Evolutionary conservation across 2,888 invertebrate genomes (phyloP).

Genomic region (Rhingia campestris): DNA sequence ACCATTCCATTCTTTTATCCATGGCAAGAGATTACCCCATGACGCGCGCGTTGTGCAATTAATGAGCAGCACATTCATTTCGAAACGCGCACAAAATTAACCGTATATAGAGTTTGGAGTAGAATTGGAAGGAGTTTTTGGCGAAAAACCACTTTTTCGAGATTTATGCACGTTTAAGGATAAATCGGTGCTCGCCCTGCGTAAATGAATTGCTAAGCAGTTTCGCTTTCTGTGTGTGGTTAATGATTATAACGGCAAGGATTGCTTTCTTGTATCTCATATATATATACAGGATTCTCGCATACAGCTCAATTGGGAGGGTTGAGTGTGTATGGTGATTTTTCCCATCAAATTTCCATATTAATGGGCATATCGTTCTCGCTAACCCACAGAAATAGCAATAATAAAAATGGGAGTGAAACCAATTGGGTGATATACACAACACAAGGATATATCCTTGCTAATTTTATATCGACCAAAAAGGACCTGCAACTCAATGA

Average conservation of each 20-base stretch:
- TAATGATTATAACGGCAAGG: slow-evolving; percentile 71
- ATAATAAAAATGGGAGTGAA: slow-evolving; percentile 74
- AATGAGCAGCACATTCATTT: slow-evolving; percentile 71
- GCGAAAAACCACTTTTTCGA: slow-evolving; percentile 67
- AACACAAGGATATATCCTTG: slow-evolving; percentile 32
- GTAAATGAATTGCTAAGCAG: slow-evolving; percentile 72
- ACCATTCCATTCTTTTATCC: slow-evolving; percentile 70
- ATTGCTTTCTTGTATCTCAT: slow-evolving; percentile 55
- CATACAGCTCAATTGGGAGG: slow-evolving; percentile 42
- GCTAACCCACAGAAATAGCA: slow-evolving; percentile 38
- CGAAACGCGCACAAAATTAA: slow-evolving; percentile 56
- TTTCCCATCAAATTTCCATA: slow-evolving; percentile 75
- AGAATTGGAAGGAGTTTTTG: slow-evolving; percentile 2
- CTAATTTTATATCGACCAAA: slow-evolving; percentile 68
- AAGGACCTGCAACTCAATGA: slow-evolving; percentile 50
- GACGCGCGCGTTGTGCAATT: slow-evolving; percentile 67
- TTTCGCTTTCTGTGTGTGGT: slow-evolving; percentile 61
- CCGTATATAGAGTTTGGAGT: slow-evolving; percentile 26
- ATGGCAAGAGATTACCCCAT: slow-evolving; percentile 42
- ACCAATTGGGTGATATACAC: slow-evolving; percentile 67
- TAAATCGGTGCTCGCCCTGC: slow-evolving; percentile 53
- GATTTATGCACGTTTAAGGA: slow-evolving; percentile 74
- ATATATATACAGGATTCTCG: slow-evolving; percentile 2
- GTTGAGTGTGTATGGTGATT: slow-evolving; percentile 60
- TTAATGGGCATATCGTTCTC: slow-evolving; percentile 73